Conservation (phyloP, 2,797 vertebrate species). For the Molossus molossus region DNA sequence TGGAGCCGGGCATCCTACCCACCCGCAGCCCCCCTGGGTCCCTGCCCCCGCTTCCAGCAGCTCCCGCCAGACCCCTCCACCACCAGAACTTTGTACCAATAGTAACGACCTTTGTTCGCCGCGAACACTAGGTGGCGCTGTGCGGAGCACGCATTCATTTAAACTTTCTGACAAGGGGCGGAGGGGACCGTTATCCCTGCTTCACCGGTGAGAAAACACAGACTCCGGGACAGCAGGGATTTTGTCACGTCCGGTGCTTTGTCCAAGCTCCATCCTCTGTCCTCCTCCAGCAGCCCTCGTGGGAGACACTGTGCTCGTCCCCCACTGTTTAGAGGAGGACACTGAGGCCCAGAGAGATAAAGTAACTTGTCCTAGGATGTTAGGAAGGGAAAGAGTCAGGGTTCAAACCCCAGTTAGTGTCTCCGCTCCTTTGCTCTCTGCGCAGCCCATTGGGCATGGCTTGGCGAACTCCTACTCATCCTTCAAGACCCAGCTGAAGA, state of each 20-base stretch:
- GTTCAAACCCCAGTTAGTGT: not conserved
- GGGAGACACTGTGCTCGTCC: not conserved
- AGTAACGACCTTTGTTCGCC: not conserved
- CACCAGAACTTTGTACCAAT: not conserved
- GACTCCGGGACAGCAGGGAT: not conserved
- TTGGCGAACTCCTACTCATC: not conserved
- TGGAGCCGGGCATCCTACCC: not conserved
- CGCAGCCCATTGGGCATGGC: not conserved
- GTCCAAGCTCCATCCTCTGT: not conserved
- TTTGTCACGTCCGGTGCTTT: fast-evolving
- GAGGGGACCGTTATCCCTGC: fast-evolving
- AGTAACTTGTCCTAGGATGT: not conserved
- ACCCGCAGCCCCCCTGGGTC: not conserved
- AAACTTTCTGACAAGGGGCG: not conserved
- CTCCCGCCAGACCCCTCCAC: not conserved
- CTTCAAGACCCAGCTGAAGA: not conserved
- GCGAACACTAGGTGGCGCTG: not conserved
- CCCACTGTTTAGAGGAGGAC: not conserved
- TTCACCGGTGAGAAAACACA: not conserved
- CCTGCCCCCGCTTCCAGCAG: not conserved
- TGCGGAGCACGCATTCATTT: fast-evolving
- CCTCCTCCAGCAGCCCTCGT: not conserved
- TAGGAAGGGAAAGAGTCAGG: too few relatives aligned
- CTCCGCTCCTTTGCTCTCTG: not conserved
- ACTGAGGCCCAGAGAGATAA: not conserved